phyloP scores from a whole-genome alignment of 2,888 invertebrate species.

The Rhopalosiphum nymphaeae region DNA sequence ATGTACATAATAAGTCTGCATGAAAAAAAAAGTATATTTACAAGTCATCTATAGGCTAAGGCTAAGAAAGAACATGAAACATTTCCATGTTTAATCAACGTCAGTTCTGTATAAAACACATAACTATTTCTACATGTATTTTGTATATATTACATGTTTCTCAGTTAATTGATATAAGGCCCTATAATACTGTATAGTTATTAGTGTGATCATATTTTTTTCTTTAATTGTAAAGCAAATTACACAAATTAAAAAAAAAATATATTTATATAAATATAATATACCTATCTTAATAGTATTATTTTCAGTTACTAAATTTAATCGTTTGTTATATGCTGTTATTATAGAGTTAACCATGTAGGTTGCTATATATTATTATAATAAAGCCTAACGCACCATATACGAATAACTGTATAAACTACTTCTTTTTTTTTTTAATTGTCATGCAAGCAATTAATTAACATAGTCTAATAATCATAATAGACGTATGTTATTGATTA shows the following conservation, averaged over 20 bases:
- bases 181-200: constrained; percentile 24
- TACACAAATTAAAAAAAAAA: constrained; percentile 16
- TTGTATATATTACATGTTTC: constrained; percentile 42
- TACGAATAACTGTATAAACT: constrained; percentile 43
- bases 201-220: constrained; percentile 18
- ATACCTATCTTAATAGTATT: neutral
- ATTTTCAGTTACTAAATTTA: neutral
- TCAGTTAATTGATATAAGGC: constrained; percentile 31
- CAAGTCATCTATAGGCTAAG: constrained; percentile 62
- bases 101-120: constrained; percentile 61
- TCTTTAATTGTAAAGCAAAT: constrained; percentile 14
- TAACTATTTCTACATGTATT: constrained; percentile 55
- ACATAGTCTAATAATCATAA: constrained; percentile 56
- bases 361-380: constrained; percentile 14
- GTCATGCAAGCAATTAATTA: constrained; percentile 57
- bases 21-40: constrained; percentile 58
- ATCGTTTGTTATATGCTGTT: constrained; percentile 5
- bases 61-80: constrained; percentile 37
- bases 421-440: constrained; percentile 49
- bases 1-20: constrained; percentile 58
- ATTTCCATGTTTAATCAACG: neutral
- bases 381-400: constrained; percentile 54
- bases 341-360: neutral
- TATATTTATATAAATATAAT: neutral
- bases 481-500: constrained; percentile 58